Conservation (phyloP, 2,888 invertebrate species). For the Drosophila glabriapex region DNA sequence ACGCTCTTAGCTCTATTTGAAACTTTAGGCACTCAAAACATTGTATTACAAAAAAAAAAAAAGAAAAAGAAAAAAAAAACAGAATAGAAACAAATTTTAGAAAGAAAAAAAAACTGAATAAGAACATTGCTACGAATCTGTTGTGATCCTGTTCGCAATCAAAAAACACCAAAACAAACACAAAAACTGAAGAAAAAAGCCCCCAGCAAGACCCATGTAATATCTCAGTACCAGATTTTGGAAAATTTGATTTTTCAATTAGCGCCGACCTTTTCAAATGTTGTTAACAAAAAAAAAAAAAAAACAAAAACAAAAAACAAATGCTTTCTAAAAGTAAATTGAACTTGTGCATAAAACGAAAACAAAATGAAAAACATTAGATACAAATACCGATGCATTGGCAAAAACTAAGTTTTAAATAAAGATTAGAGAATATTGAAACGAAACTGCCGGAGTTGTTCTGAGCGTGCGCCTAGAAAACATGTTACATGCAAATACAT, state of each 20-base stretch:
- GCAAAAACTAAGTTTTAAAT: constrained; percentile 41
- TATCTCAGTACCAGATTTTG: constrained; percentile 53
- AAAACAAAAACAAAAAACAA: constrained; percentile 13
- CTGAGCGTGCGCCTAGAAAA: constrained; percentile 40
- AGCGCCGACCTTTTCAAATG: constrained; percentile 47
- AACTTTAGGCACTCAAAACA: constrained; percentile 19
- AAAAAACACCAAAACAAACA: not conserved
- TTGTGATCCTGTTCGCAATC: constrained; percentile 9
- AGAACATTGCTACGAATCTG: constrained; percentile 5
- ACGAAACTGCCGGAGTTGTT: constrained; percentile 34
- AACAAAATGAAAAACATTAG: constrained; percentile 4
- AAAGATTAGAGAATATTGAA: constrained; percentile 50
- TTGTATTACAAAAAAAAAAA: constrained; percentile 7
- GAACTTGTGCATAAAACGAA: constrained; percentile 30
- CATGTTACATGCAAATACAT: constrained; percentile 39
- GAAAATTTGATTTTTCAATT: constrained; percentile 74
- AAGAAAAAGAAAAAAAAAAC: too few relatives aligned
- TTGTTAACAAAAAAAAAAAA: constrained; percentile 24
- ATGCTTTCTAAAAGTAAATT: constrained; percentile 70
- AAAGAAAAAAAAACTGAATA: not conserved
- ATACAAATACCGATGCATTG: constrained; percentile 26
- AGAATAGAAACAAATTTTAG: constrained; percentile 5
- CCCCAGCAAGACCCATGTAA: constrained; percentile 18
- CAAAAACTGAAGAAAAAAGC: not conserved
- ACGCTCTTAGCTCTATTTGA: constrained; percentile 33